Conservation (phyloP, 2,888 invertebrate genomes). For the Rhagonycha fulva region DNA sequence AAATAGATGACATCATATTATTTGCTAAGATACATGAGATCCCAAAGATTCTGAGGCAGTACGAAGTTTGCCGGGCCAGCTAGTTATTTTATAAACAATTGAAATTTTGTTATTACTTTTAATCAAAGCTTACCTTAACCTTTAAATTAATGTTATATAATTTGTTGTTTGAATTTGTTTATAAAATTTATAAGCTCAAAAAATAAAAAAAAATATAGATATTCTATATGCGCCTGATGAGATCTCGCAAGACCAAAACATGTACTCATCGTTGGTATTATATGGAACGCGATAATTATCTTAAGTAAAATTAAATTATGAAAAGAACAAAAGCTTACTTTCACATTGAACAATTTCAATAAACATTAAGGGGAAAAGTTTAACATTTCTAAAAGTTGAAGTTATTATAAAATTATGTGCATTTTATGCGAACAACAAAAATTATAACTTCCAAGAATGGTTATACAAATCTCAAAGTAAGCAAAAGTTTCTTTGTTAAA, state of each 20-base stretch:
- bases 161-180: too few relatives aligned
- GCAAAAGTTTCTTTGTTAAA: neutral
- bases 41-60: too few relatives aligned
- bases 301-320: neutral
- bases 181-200: too few relatives aligned
- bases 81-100: too few relatives aligned
- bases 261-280: too few relatives aligned
- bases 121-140: too few relatives aligned
- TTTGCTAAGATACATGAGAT: too few relatives aligned
- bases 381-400: neutral
- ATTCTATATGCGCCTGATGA: neutral
- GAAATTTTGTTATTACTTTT: too few relatives aligned
- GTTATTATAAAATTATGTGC: neutral
- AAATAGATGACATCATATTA: too few relatives aligned
- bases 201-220: too few relatives aligned
- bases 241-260: neutral
- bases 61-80: too few relatives aligned
- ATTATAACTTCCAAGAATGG: neutral
- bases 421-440: neutral
- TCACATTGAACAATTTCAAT: neutral
- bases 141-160: too few relatives aligned
- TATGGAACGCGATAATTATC: neutral
- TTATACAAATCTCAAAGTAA: neutral
- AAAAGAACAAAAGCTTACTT: neutral
- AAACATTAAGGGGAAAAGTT: neutral